Evolutionary conservation across 1,140 invertebrate genomes (phyloP).

Genomic region (Drosophila ohnishii): DNA sequence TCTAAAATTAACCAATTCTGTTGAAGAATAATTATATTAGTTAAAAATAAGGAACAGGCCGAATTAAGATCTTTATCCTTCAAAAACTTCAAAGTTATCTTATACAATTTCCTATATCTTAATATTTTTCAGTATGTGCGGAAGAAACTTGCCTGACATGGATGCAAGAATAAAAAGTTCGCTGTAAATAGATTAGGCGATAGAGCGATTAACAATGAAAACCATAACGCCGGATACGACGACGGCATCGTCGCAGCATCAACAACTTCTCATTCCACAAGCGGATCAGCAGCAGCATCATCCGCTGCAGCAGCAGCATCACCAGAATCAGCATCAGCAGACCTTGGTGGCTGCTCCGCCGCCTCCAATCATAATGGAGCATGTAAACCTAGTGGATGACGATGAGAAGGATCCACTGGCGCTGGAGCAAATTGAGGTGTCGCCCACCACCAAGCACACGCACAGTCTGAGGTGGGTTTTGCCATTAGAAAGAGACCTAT

Average conservation of each 20-base stretch:
- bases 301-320: constrained; percentile 30
- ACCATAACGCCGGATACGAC: constrained; percentile 72
- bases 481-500: rapidly evolving
- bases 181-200: constrained; percentile 49
- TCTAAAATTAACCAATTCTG: background rate
- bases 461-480: constrained; percentile 72
- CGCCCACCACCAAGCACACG: constrained; percentile 71
- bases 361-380: constrained; percentile 69
- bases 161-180: constrained; percentile 33
- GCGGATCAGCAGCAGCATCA: constrained; percentile 46
- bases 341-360: constrained; percentile 41
- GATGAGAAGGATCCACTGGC: constrained; percentile 81
- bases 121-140: constrained; percentile 45
- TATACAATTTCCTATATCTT: background rate
- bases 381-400: constrained; percentile 79
- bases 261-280: constrained; percentile 49
- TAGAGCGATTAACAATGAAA: constrained; percentile 59
- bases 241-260: constrained; percentile 44
- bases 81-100: background rate
- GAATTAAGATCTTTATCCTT: background rate
- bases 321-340: constrained; percentile 37
- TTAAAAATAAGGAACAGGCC: background rate
- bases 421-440: constrained; percentile 57
- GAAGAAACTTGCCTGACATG: constrained; percentile 59
- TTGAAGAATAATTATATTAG: background rate